Evolutionary conservation across 2,888 invertebrate genomes (phyloP).

Genomic region (Rhimphoctona megacephalus): DNA sequence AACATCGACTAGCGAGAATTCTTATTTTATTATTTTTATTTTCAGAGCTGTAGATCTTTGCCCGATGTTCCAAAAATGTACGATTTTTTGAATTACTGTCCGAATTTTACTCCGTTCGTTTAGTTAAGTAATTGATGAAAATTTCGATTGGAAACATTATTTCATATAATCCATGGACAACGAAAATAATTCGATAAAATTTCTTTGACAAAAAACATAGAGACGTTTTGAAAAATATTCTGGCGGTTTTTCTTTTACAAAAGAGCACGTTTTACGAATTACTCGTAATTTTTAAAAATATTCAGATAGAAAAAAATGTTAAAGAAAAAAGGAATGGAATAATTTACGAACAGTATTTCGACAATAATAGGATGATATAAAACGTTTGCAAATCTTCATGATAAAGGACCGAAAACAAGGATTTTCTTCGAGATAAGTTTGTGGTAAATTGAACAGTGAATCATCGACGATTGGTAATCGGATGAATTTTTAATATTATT

Average conservation of each 20-base stretch:
- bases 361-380: background rate
- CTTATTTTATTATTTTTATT: background rate
- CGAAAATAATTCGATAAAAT: background rate
- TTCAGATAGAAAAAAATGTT: background rate
- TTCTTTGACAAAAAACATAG: background rate
- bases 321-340: background rate
- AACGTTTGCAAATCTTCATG: background rate
- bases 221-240: background rate
- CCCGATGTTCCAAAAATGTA: background rate
- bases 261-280: background rate
- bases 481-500: constrained; percentile 26
- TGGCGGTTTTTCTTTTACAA: background rate
- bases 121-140: background rate
- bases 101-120: background rate
- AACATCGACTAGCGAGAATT: background rate
- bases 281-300: background rate
- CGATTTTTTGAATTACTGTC: background rate
- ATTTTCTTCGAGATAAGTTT: background rate
- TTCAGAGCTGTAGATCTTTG: background rate
- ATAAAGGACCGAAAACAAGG: background rate
- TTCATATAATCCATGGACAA: background rate
- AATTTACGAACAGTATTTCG: too few species aligned
- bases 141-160: background rate
- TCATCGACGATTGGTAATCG: background rate
- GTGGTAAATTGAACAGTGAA: background rate